Evolutionary conservation across 2,797 vertebrate genomes (phyloP).

Genomic region (Dallia pectoralis): DNA sequence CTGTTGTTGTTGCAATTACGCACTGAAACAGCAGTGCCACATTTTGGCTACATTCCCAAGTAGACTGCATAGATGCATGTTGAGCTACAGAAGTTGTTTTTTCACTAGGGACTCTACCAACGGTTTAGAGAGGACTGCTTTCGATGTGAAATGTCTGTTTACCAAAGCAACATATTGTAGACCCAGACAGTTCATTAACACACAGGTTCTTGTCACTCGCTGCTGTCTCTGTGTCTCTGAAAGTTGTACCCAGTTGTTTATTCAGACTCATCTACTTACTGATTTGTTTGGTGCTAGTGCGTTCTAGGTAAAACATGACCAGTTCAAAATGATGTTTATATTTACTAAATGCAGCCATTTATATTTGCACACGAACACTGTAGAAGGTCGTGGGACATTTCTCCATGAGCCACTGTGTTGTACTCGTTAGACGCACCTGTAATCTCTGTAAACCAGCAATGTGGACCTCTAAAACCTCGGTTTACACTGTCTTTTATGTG

Average conservation of each 20-base stretch:
- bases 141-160: conserved; percentile 33
- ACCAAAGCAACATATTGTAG: conserved; percentile 42
- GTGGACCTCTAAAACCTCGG: background rate
- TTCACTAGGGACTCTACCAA: conserved; percentile 25
- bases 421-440: background rate
- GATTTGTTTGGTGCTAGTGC: background rate
- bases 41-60: background rate
- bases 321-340: background rate
- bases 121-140: conserved; percentile 24
- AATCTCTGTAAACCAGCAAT: background rate
- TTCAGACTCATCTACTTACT: background rate
- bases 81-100: conserved; percentile 6
- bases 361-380: background rate
- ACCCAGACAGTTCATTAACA: conserved; percentile 20
- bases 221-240: conserved; percentile 13
- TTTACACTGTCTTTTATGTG: background rate
- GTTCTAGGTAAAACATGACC: background rate
- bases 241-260: conserved; percentile 21
- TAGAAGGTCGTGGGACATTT: background rate
- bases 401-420: background rate
- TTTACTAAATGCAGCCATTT: background rate
- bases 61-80: background rate
- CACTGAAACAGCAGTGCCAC: background rate
- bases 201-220: conserved; percentile 33
- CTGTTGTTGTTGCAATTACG: background rate